Base-by-base conservation (phyloP, 2,888 invertebrate genomes). In the Scaptomyza flava region DNA sequence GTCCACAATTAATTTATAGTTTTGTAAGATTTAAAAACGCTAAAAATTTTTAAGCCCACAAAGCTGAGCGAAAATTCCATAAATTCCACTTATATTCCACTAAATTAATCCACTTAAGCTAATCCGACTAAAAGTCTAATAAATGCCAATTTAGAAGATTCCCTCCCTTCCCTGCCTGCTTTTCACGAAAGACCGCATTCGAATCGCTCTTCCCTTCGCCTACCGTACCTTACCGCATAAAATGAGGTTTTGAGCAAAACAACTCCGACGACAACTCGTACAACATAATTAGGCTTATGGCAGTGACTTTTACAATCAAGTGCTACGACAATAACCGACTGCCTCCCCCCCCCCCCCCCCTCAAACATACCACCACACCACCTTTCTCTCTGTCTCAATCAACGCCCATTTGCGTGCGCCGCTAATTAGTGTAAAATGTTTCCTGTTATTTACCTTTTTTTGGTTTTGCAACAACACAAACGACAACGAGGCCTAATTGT, bases 341-440 rank as follows among this genome's bases (percentile, higher is more conserved):
- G 20, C 50, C 20, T 6, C n/a, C 14, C 23, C n/a, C n/a, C 2
- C 42, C 42, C 23, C 7, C 17, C 14, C 3, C 17, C 17, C 6
- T 23, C 14, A 50, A 34, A 12, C 12, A 17, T 17, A 17, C 17
- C 17, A 17, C 17, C 17, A 1, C 17, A 17, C 7, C 17, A 20
- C 1, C 14, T 5, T 4, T 4, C 30, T 1, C 11, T 11, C 14
- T 42, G 47, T 34, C 50, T 30, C 50, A 59, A 64, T 57, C 64
- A 65, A 51, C 76, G 54, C 68, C 81, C 77, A 81, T 83, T 86
- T 85, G 86, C 78, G 86, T 84, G 86, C 80, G 80, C 77, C 82
- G 86, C 84, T 85, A 85, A 85, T 85, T 85, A 85, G 84, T 85
- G 86, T 85, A 85, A 85, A 85, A 85, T 86, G 84, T 85, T 85